Percentiles rank a stretch among this genome's conserved stretches.
phyloP scores from a whole-genome alignment of 2,797 vertebrate genomes.

The Ciconia nigra region DNA sequence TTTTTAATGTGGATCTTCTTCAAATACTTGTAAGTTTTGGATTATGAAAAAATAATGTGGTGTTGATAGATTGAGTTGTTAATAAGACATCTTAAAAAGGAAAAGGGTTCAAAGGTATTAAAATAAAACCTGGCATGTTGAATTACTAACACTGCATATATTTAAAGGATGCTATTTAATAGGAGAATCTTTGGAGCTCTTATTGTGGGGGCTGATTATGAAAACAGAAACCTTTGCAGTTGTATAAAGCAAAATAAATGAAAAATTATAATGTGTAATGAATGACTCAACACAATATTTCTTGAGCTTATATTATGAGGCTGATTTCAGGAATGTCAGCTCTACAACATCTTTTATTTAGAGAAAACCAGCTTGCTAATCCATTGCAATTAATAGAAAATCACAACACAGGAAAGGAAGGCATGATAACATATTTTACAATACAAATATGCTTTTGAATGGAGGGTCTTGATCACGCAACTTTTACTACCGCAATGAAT shows the following conservation, averaged over 20 bases:
- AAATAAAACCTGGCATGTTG: constrained; percentile 38
- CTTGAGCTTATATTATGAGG: not conserved
- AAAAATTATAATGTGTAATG: not conserved
- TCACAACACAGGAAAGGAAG: not conserved
- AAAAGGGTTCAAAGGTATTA: not conserved
- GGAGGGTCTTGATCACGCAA: not conserved
- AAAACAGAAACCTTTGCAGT: constrained; percentile 58
- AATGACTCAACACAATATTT: not conserved
- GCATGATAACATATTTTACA: not conserved
- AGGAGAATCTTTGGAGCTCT: constrained; percentile 41
- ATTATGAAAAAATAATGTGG: constrained; percentile 12
- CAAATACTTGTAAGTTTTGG: constrained; percentile 42
- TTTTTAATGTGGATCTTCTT: constrained; percentile 58
- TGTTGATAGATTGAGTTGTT: constrained; percentile 43
- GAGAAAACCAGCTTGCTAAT: not conserved
- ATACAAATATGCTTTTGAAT: not conserved
- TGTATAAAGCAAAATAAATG: constrained; percentile 43
- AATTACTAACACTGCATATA: constrained; percentile 37
- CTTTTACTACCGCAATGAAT: not conserved
- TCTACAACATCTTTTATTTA: not conserved
- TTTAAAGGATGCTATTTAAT: constrained; percentile 52
- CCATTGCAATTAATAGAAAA: not conserved
- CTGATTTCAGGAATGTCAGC: not conserved
- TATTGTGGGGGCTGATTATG: constrained; percentile 39
- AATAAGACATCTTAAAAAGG: constrained; percentile 37